Percentiles rank a stretch among this genome's conserved stretches.
Conservation (phyloP, 2,113 vertebrate genomes). For the Turdus rufiventris region DNA sequence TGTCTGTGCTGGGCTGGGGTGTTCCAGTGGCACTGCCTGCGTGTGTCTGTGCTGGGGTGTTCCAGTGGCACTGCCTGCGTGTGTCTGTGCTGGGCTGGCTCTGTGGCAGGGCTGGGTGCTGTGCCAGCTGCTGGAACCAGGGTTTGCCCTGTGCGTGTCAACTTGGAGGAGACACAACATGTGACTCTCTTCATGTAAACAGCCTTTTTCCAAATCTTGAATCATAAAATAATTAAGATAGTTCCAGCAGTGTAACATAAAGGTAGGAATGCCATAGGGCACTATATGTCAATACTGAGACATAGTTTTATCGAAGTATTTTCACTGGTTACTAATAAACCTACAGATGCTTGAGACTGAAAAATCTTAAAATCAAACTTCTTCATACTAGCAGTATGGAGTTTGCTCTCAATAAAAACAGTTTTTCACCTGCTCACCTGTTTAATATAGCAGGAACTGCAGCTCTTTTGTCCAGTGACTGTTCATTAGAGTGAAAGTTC, state of each 20-base stretch:
- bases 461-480: not conserved
- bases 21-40: too few relatives aligned
- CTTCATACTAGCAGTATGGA: not conserved
- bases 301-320: not conserved
- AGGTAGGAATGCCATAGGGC: not conserved
- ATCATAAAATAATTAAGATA: not conserved
- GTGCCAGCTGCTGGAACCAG: not conserved
- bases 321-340: not conserved
- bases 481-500: not conserved
- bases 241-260: not conserved
- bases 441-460: not conserved
- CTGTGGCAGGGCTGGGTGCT: not conserved
- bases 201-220: not conserved
- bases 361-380: not conserved
- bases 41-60: not conserved
- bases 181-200: not conserved
- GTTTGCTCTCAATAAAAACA: too few relatives aligned
- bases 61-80: not conserved
- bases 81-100: not conserved
- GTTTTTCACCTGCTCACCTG: not conserved
- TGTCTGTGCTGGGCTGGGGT: not conserved
- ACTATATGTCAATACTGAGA: not conserved
- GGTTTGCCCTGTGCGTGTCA: not conserved
- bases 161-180: not conserved
- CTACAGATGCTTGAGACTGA: not conserved